Evolutionary conservation across 2,797 vertebrate genomes (phyloP), one percentile per base, ranked within the genome.

Genomic region (Emydoidea blandingii): DNA sequence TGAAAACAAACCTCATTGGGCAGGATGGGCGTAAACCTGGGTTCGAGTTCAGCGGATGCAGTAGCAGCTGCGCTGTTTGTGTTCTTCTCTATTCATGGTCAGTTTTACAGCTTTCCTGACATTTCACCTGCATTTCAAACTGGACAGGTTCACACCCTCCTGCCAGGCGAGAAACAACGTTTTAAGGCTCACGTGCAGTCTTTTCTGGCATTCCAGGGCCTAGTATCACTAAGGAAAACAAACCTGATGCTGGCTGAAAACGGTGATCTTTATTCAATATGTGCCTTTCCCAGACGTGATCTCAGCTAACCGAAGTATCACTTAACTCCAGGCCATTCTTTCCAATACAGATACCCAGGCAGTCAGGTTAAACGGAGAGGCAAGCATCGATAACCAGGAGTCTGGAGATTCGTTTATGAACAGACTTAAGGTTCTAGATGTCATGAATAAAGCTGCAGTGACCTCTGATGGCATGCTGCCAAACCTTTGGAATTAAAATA

Each of bases 141-240:
- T 76, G 85, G 31, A 84, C 72, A 82, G 49, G 80, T 56, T 76
- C 84, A 53, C 44, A 93, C 87, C 92, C 90, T 94, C 56, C 41
- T 1, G 79, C 68, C n/a, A 0, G 0, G 8, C 92, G 88, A 87
- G 65, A 88, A 93, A 83, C 41, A 83, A 37, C 79, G 49, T 44
- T 92, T 88, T 53, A 90, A 83, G 72, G 52, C 85, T 91, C 81
- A 79, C 81, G 0, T 95, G 89, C 91, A 95, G 81, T 78, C 52
- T 94, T 21, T 85, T 87, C 82, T 96, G 95, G 74, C 81, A 83
- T 90, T 82, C 91, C 56, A 95, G 6, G 87, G 86, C 97, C 83
- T 96, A 88, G 78, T 74, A 92, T 96, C 83, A 74, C 94, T 89
- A 95, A 50, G 96, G 95, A 95, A 98, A 97, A 96, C 80, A 87